These are phyloP conservation scores for Cotesia glomerata DNA, from an alignment of 1,140 invertebrate species.

Conservation along the genomic window DNA sequence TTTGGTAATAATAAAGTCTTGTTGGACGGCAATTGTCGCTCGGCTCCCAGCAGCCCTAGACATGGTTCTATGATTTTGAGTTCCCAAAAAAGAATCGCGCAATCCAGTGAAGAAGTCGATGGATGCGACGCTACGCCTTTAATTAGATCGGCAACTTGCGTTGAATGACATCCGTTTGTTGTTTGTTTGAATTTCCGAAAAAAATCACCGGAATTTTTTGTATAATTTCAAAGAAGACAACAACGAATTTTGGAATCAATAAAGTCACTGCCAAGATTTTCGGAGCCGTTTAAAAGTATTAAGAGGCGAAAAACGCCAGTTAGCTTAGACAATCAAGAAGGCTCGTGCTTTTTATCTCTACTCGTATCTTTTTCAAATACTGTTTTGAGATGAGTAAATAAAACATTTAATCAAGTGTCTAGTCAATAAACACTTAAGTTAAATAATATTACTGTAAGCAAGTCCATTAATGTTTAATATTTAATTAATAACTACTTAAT, in stretches of 20 bases:
- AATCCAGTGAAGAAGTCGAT: conserved; percentile 56
- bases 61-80: conserved; percentile 44
- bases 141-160: conserved; percentile 42
- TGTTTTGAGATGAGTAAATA: too few species aligned
- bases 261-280: neutral
- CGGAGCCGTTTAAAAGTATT: neutral
- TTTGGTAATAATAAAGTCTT: conserved; percentile 31
- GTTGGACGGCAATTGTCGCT: conserved; percentile 47
- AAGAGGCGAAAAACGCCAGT: neutral
- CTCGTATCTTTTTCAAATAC: neutral
- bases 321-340: conserved; percentile 46
- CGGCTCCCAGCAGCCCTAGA: conserved; percentile 62
- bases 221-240: too few species aligned
- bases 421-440: neutral
- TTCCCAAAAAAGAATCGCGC: conserved; percentile 44
- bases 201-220: too few species aligned
- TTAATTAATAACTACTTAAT: too few species aligned
- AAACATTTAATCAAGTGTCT: neutral
- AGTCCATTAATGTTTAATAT: too few species aligned
- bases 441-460: too few species aligned
- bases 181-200: neutral
- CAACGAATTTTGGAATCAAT: too few species aligned
- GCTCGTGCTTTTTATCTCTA: conserved; percentile 48
- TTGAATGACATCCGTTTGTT: conserved; percentile 31
- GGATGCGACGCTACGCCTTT: conserved; percentile 57